A percentile compares a stretch with the other conserved stretches of the same genome.
These are phyloP conservation scores for Phocoena sinus DNA, from an alignment of 2,113 vertebrate genomes.

Conservation along the genomic window DNA sequence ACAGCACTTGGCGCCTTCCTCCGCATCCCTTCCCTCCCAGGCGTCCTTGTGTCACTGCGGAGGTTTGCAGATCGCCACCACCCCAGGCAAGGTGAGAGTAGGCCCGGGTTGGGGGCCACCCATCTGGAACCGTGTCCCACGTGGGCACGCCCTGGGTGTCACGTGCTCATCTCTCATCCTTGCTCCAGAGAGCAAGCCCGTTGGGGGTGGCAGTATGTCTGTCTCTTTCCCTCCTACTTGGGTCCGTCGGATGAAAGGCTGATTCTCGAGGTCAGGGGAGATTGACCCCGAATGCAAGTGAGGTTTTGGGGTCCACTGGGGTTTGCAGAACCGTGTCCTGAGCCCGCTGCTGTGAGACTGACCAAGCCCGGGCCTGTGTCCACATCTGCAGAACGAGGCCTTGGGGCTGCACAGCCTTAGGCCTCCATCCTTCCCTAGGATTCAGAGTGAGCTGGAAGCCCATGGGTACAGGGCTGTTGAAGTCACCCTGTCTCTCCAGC, in stretches of 20 bases:
- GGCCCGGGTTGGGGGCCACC: neutral
- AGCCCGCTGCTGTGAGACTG: neutral
- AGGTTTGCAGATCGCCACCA: neutral
- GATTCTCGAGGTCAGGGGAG: neutral
- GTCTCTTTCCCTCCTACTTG: neutral
- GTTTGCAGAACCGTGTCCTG: neutral
- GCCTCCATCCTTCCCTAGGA: neutral
- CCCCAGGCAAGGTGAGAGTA: neutral
- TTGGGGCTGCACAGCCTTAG: neutral
- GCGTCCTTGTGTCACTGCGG: neutral
- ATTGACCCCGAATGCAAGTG: neutral
- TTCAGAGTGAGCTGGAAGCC: neutral
- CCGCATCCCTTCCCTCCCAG: neutral
- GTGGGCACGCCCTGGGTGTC: neutral
- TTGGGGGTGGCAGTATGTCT: neutral
- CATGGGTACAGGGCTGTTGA: accelerated
- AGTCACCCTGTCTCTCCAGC: neutral
- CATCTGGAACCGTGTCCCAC: accelerated
- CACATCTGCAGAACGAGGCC: neutral
- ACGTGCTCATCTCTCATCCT: neutral
- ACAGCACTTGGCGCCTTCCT: too few relatives aligned
- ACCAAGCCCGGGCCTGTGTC: too few relatives aligned
- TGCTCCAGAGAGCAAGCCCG: neutral
- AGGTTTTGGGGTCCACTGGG: neutral
- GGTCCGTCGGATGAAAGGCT: neutral